phyloP scores from a whole-genome alignment of 2,113 vertebrate species.

The Pomatorhinus ruficollis region DNA sequence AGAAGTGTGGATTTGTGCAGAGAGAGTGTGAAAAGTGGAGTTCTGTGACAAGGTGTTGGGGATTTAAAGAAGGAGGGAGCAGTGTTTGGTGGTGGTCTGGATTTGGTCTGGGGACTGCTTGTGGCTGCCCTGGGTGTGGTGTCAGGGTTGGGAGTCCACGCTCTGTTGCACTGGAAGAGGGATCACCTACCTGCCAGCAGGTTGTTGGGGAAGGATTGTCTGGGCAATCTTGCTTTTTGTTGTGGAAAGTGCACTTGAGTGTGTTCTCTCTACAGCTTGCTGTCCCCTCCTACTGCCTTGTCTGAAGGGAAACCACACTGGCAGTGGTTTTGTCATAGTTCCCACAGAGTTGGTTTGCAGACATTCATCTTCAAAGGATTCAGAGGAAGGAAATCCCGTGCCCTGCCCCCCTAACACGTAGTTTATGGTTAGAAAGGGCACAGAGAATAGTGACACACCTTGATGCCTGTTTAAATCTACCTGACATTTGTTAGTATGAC shows the following conservation, averaged over 20 bases:
- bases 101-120: background rate
- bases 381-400: background rate
- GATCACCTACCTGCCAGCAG: background rate
- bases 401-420: fast-evolving
- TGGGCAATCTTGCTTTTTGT: background rate
- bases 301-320: background rate
- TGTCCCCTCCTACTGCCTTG: background rate
- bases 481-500: background rate
- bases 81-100: background rate
- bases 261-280: background rate
- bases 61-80: background rate
- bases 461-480: background rate
- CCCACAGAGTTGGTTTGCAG: background rate
- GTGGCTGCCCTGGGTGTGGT: fast-evolving
- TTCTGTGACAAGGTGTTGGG: background rate
- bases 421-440: background rate
- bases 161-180: background rate
- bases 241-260: background rate
- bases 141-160: fast-evolving
- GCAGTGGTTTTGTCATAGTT: background rate
- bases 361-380: background rate
- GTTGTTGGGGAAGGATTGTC: background rate
- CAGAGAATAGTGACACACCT: background rate
- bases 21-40: background rate
- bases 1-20: background rate